A percentile compares a stretch with the other conserved stretches of the same genome.
Conservation (phyloP, 2,888 invertebrate species). For the Anaspis maculata region DNA sequence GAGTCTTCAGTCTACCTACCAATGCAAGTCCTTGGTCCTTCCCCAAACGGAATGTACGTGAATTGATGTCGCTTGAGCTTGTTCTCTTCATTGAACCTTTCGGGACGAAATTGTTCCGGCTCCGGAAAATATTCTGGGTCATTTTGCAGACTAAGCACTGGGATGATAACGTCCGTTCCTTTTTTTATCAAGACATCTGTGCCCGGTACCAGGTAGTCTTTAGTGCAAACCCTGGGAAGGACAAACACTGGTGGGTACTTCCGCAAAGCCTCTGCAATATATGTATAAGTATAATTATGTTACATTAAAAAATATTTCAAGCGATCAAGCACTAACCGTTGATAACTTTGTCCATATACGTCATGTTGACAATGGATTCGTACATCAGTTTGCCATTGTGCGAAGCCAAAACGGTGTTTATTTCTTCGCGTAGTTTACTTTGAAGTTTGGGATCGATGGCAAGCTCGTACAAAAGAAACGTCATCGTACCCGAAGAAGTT, state of each 20-base stretch:
- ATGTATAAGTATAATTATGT: no score
- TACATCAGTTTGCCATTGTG: conserved; percentile 36
- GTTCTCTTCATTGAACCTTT: not conserved
- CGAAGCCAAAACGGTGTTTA: conserved; percentile 28
- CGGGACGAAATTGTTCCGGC: not conserved
- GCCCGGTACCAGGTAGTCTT: not conserved
- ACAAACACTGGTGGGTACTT: not conserved
- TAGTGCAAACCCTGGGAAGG: not conserved
- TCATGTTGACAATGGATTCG: conserved; percentile 40
- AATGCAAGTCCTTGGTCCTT: conserved; percentile 1
- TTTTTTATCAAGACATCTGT: not conserved
- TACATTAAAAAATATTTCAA: no score
- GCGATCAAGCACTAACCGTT: conserved; percentile 12
- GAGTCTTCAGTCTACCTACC: not conserved
- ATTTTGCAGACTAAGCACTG: not conserved
- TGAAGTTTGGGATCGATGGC: conserved; percentile 41
- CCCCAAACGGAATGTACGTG: not conserved
- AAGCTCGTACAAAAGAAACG: conserved; percentile 47
- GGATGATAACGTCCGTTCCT: not conserved
- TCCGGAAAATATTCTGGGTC: conserved; percentile 1
- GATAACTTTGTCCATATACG: conserved; percentile 37
- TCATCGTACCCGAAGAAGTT: conserved; percentile 49
- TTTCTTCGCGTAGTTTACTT: conserved; percentile 37
- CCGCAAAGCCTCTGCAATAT: not conserved
- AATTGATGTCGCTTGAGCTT: not conserved